Conservation (phyloP, 1,140 invertebrate species). For the Chymomyza costata region DNA sequence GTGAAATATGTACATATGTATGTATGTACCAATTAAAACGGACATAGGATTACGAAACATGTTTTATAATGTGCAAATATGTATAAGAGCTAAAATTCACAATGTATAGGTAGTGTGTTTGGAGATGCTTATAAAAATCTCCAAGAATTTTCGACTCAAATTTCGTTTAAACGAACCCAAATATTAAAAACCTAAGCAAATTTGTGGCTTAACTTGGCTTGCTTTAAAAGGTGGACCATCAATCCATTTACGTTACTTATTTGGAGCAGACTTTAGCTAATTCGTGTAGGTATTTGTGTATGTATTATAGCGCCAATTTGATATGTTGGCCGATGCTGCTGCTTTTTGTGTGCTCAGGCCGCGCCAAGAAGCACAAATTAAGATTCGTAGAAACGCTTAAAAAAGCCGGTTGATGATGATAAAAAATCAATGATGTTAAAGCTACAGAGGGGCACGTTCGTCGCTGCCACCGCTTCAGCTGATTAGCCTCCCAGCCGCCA, state of each 20-base stretch:
- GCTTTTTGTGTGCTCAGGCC: too few relatives aligned
- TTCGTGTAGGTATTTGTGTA: constrained; percentile 57
- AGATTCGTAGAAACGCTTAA: constrained; percentile 57
- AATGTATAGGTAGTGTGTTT: constrained; percentile 34
- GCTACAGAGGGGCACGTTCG: too few relatives aligned
- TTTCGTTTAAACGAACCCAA: constrained; percentile 44
- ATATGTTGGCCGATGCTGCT: too few relatives aligned
- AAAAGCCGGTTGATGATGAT: too few relatives aligned
- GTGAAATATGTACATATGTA: constrained; percentile 39
- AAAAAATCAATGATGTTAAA: too few relatives aligned
- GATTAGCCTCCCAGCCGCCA: too few relatives aligned
- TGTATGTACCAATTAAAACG: not conserved
- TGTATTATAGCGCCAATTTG: constrained; percentile 72
- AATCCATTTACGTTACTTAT: too few relatives aligned
- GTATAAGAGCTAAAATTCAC: constrained; percentile 5
- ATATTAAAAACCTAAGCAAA: constrained; percentile 62
- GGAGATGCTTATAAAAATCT: constrained; percentile 28
- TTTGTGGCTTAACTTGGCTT: constrained; percentile 37
- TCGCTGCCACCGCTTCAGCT: too few relatives aligned
- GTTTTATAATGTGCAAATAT: too few relatives aligned
- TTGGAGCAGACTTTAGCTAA: too few relatives aligned
- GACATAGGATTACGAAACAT: constrained; percentile 2
- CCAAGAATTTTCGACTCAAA: constrained; percentile 60
- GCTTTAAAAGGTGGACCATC: too few relatives aligned
- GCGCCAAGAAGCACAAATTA: constrained; percentile 65